Evolutionary conservation across 2,888 invertebrate species (phyloP), one percentile per base, ranked within the genome.

Genomic region (Gnatocerus cornutus): DNA sequence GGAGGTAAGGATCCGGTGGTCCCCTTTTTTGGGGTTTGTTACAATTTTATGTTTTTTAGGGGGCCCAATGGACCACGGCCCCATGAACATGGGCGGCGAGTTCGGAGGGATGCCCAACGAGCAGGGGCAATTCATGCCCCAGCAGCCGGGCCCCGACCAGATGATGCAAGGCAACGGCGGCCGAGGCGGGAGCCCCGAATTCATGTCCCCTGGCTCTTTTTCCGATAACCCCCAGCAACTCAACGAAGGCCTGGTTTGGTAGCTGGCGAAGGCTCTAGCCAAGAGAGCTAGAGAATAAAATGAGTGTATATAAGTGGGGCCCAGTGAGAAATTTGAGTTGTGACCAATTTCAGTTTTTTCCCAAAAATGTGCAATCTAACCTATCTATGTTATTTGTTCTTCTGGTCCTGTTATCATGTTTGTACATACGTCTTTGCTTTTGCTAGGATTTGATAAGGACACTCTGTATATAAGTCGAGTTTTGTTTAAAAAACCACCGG

Each of bases 241-340:
- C 82, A 92, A 90, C 85, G 92, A 92, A 84, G 91, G 91, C 63
- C 88, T 92, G 81, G 92, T 91, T 87, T 92, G 92, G 92, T 92
- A 90, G 88, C 86, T 87, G 82, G 85, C 85, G 73, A 84, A 85
- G 80, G 85, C 84, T 82, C 84, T 85, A 80, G 85, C 84, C 77
- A 85, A 84, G 75, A 79, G 85, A 74, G 85, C 84, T 82, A 83
- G 84, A 81, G 84, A 84, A 77, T 83, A 77, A 66, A 16, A 7
- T n/a, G 10, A 12, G 14, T 62, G 62, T 68, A 62, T 16, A 65
- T 56, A 64, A 21, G 43, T 37, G 33, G 30, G 45, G 46, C 33
- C 13, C 52, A 64, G 68, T 65, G 59, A 58, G 56, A 48, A 3
- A n/a, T 52, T 52, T 30, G 12, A 13, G 50, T 50, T n/a, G 9